Conservation (phyloP, 2,113 vertebrate species). For the Phyllostomus discolor region DNA sequence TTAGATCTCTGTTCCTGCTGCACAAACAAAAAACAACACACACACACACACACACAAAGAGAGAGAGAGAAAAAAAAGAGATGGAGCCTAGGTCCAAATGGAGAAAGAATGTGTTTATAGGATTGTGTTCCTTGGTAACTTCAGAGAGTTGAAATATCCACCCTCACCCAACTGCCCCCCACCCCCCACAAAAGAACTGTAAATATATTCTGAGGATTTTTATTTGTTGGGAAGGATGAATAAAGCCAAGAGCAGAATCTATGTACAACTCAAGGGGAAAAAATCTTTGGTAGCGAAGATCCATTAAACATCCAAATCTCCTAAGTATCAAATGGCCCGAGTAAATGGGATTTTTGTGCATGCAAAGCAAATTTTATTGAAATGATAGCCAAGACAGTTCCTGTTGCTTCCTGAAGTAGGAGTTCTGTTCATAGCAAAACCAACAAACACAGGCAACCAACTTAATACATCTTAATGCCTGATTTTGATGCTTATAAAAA, state of each 20-base stretch:
- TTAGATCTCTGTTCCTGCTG: slow-evolving; percentile 1
- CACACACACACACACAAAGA: neutral
- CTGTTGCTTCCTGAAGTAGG: slow-evolving; percentile 7
- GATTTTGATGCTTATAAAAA: slow-evolving; percentile 33
- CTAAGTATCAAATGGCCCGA: neutral
- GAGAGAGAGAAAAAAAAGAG: neutral
- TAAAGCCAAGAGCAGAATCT: neutral
- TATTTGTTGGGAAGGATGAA: neutral
- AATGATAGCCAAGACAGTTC: neutral
- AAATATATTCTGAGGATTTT: slow-evolving; percentile 16
- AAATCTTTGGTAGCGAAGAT: neutral
- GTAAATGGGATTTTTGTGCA: slow-evolving; percentile 4
- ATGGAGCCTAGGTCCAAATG: neutral
- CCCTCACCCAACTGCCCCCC: neutral
- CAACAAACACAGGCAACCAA: neutral
- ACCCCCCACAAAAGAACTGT: neutral
- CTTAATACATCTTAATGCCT: neutral
- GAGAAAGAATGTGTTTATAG: neutral
- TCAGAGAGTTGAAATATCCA: neutral
- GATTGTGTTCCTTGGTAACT: neutral
- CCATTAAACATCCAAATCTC: neutral
- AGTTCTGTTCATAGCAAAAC: neutral
- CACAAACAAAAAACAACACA: neutral
- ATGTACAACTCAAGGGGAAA: neutral
- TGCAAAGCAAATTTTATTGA: slow-evolving; percentile 3